Conservation (phyloP, 2,888 invertebrate species). For the Pseudoips prasinana region DNA sequence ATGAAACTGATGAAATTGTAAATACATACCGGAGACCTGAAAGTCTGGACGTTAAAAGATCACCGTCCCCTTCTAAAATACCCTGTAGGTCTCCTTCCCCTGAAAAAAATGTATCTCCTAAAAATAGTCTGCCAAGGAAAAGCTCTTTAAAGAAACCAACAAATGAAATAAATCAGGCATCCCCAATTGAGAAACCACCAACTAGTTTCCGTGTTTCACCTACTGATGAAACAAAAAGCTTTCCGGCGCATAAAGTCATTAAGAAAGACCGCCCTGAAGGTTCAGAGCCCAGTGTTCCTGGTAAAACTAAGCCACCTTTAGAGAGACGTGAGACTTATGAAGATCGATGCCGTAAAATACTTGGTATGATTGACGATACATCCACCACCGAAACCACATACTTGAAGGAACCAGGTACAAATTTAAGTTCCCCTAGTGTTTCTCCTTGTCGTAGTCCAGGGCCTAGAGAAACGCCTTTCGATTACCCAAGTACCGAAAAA, state of each 20-base stretch:
- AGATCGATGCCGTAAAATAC: conserved; percentile 86
- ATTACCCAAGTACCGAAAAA: conserved; percentile 28
- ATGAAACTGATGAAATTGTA: conserved; percentile 31
- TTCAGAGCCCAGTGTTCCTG: conserved; percentile 36
- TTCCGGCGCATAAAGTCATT: conserved; percentile 43
- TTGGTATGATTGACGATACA: conserved; percentile 82
- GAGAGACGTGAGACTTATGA: conserved; percentile 87
- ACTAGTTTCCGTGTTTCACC: conserved; percentile 67
- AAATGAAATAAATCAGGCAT: conserved; percentile 39
- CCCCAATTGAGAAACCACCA: conserved; percentile 67
- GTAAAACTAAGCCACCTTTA: conserved; percentile 80
- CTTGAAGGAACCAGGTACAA: conserved; percentile 35
- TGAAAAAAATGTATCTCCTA: conserved; percentile 54
- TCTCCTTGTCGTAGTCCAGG: conserved; percentile 60
- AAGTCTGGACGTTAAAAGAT: conserved; percentile 38
- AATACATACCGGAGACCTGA: conserved; percentile 38
- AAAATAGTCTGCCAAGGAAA: conserved; percentile 66
- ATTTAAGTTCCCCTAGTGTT: conserved; percentile 47
- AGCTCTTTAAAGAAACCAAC: conserved; percentile 73
- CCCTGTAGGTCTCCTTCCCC: conserved; percentile 68
- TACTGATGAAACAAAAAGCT: conserved; percentile 46
- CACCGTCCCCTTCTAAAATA: conserved; percentile 65
- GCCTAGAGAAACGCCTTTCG: conserved; percentile 38
- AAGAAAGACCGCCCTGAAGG: conserved; percentile 53
- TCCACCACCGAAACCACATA: conserved; percentile 32